A percentile compares a stretch with the other conserved stretches of the same genome.
phyloP scores from a whole-genome alignment of 2,113 vertebrate species.

The Centropus bengalensis region DNA sequence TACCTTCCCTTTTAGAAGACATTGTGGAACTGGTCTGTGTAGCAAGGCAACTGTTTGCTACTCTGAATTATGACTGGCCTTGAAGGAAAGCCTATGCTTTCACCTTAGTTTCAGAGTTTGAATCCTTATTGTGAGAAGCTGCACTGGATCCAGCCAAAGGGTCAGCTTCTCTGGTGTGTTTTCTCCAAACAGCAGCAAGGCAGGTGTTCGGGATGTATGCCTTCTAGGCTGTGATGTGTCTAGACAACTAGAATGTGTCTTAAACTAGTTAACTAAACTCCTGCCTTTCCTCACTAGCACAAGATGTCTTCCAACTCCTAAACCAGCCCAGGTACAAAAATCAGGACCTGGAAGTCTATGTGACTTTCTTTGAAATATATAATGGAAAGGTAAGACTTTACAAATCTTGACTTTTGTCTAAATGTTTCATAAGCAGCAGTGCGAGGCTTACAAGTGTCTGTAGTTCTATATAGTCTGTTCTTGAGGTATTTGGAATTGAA shows the following conservation, averaged over 20 bases:
- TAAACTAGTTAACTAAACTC: background rate
- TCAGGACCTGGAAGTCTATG: constrained; percentile 83
- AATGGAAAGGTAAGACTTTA: constrained; percentile 89
- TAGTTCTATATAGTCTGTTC: background rate
- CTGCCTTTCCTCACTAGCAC: constrained; percentile 76
- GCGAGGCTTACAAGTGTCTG: background rate
- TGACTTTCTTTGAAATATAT: constrained; percentile 98
- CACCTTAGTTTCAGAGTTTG: background rate
- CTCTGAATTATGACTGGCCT: background rate
- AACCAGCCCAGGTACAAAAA: constrained; percentile 81
- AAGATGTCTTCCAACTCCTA: constrained; percentile 89
- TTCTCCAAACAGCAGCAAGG: background rate
- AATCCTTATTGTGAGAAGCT: background rate
- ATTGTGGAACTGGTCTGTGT: background rate
- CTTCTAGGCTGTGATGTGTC: background rate
- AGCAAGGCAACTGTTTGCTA: background rate
- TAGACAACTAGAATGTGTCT: background rate
- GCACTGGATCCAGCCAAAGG: background rate
- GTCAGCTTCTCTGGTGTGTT: background rate
- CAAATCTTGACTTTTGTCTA: background rate
- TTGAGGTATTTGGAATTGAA: background rate
- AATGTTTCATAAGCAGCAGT: background rate
- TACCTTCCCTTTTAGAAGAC: background rate
- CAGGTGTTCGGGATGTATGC: background rate
- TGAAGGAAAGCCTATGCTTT: background rate